These are phyloP conservation scores for Seriola aureovittata DNA, from an alignment of 2,113 vertebrate genomes.

Conservation along the genomic window DNA sequence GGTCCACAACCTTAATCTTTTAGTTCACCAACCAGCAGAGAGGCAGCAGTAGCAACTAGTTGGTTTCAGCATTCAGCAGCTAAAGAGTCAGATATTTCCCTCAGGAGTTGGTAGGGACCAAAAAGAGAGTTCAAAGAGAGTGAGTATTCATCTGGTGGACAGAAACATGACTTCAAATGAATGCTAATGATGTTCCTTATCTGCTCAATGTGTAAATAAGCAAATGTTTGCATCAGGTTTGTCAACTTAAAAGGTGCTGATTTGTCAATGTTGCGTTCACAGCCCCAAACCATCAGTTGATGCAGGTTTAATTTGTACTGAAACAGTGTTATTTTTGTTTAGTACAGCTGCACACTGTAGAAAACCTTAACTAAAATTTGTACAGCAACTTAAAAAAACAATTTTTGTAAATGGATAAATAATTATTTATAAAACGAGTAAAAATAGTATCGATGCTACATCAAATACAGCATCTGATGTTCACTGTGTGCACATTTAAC, in stretches of 20 bases:
- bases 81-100: not conserved
- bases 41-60: not conserved
- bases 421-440: not conserved
- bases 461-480: conserved; percentile 6
- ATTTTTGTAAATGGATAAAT: not conserved
- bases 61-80: not conserved
- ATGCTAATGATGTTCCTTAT: not conserved
- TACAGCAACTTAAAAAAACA: not conserved
- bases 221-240: not conserved
- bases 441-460: not conserved
- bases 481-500: conserved; percentile 8
- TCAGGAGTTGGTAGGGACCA: not conserved
- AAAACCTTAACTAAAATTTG: not conserved
- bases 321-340: not conserved
- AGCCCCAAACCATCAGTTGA: too few relatives aligned
- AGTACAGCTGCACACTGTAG: not conserved
- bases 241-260: not conserved
- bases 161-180: not conserved
- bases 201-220: not conserved
- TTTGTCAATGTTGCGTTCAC: not conserved
- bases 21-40: not conserved
- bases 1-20: too few relatives aligned
- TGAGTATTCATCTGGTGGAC: not conserved
- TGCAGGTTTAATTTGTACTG: not conserved
- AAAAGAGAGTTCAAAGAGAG: not conserved